Conservation (phyloP, 1,140 invertebrate genomes). For the Achatina immaculata region DNA sequence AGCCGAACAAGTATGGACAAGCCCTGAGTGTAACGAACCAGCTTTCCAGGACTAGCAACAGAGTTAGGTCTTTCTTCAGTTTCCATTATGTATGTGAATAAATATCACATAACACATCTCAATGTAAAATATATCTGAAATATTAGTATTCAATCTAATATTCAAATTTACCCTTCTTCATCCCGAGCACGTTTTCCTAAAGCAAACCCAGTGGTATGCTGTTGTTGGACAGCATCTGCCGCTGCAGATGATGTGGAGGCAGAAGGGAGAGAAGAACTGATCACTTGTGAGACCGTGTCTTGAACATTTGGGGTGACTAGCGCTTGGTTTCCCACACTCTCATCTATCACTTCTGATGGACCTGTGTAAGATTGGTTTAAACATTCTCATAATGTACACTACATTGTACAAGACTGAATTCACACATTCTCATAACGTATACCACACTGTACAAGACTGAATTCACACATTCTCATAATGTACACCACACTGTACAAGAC, state of each 20-base stretch:
- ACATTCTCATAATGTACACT: too few species aligned
- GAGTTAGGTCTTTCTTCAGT: too few species aligned
- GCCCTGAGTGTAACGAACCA: too few species aligned
- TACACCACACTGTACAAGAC: too few species aligned
- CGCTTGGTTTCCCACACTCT: slow-evolving; percentile 36
- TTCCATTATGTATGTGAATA: too few species aligned
- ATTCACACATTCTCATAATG: too few species aligned
- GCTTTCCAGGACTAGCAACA: too few species aligned
- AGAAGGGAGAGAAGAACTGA: slow-evolving; percentile 49
- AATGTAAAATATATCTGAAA: not conserved
- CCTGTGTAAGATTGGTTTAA: too few species aligned
- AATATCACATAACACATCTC: not conserved
- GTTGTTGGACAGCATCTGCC: slow-evolving; percentile 26
- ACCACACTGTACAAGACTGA: too few species aligned
- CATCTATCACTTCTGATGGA: slow-evolving; percentile 9
- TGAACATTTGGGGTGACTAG: slow-evolving; percentile 41
- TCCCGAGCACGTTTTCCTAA: slow-evolving; percentile 29
- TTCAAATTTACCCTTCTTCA: slow-evolving; percentile 27
- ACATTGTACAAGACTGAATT: too few species aligned
- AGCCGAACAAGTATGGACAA: too few species aligned
- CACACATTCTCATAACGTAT: too few species aligned
- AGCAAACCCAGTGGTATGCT: slow-evolving; percentile 43
- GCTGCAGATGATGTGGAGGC: slow-evolving; percentile 57
- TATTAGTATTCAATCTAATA: not conserved
- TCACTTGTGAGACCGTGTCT: slow-evolving; percentile 37